Conservation (phyloP, 2,113 vertebrate genomes). For the Corythoichthys intestinalis region DNA sequence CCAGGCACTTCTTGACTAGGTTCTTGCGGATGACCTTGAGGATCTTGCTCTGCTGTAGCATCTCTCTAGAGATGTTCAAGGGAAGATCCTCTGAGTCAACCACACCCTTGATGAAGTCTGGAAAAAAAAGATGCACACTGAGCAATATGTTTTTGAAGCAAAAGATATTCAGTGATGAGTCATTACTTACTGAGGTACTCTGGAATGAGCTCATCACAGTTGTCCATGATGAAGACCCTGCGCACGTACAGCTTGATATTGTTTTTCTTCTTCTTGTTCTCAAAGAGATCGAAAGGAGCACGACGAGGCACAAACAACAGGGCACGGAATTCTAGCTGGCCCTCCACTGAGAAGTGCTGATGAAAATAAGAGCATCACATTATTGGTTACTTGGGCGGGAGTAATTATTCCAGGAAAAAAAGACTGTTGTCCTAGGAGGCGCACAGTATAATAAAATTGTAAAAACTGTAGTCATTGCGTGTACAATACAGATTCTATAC, state of each 20-base stretch:
- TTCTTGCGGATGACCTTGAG: slow-evolving; percentile 97
- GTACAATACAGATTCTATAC: no score
- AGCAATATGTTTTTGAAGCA: not conserved
- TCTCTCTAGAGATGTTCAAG: slow-evolving; percentile 95
- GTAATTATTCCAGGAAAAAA: not conserved
- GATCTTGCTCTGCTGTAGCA: slow-evolving; percentile 97
- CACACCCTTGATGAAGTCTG: slow-evolving; percentile 92
- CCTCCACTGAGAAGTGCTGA: slow-evolving; percentile 97
- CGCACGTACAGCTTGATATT: slow-evolving; percentile 95
- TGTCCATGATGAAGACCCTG: slow-evolving; percentile 98
- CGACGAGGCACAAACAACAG: slow-evolving; percentile 90
- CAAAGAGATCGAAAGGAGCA: slow-evolving; percentile 91
- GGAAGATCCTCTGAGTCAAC: slow-evolving; percentile 97
- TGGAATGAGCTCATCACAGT: slow-evolving; percentile 93
- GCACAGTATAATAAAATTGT: no score
- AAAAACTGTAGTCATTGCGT: no score
- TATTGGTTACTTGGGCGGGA: not conserved
- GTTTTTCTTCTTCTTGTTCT: slow-evolving; percentile 94
- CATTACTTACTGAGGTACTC: slow-evolving; percentile 92
- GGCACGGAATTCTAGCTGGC: slow-evolving; percentile 90
- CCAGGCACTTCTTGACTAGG: slow-evolving; percentile 93
- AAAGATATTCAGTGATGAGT: not conserved
- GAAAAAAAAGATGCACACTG: not conserved
- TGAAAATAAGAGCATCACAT: not conserved
- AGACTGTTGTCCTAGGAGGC: no score